Percentiles rank a stretch among this genome's conserved stretches.
Evolutionary conservation across 2,113 vertebrate genomes (phyloP).

Genomic region (Rhinopomastus cyanomelas): DNA sequence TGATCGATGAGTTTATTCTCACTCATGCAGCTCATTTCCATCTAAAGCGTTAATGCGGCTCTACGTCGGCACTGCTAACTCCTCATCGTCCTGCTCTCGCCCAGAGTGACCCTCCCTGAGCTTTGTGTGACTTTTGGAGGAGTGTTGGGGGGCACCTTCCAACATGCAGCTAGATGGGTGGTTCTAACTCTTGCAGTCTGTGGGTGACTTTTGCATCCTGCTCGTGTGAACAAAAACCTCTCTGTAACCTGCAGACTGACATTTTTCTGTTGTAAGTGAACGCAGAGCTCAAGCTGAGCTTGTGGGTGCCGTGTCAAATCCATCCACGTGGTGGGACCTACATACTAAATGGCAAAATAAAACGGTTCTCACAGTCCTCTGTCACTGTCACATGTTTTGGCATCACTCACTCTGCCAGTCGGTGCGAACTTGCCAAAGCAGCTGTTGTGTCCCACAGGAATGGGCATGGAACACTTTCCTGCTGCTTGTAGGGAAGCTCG

Average conservation of each 20-base stretch:
- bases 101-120: background rate
- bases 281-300: background rate
- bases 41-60: background rate
- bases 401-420: background rate
- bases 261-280: background rate
- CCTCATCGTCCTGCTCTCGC: background rate
- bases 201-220: background rate
- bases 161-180: background rate
- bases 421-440: background rate
- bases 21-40: background rate
- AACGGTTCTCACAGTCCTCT: background rate
- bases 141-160: background rate
- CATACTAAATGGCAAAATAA: conserved; percentile 25
- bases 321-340: background rate
- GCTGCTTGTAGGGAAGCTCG: background rate
- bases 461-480: accelerated
- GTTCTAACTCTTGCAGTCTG: background rate
- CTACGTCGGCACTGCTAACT: background rate
- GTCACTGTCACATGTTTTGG: background rate
- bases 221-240: background rate
- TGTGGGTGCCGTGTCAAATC: background rate
- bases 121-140: background rate
- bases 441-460: background rate
- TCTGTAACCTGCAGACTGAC: background rate
- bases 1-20: background rate